Percentiles rank a stretch among this genome's conserved stretches.
Evolutionary conservation across 37 sponge, comb jelly and placozoan species (phyloP).

Genomic region (Lycopodina hypogea): DNA sequence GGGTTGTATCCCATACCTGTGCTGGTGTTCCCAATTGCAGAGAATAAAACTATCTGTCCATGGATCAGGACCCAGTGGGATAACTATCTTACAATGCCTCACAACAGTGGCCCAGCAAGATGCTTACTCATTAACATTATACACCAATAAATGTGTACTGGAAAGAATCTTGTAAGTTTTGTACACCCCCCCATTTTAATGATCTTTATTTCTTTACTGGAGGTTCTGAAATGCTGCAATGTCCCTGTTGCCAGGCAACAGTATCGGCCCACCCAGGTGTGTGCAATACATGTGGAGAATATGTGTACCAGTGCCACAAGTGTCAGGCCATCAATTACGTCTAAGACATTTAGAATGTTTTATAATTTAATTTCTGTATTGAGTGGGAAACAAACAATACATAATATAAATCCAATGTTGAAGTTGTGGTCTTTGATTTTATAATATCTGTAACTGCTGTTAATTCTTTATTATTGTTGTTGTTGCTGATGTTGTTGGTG

Average conservation of each 20-base stretch:
- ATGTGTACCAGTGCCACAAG: conserved; percentile 97
- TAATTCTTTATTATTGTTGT: no score
- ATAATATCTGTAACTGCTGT: no score
- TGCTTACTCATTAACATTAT: conserved; percentile 14
- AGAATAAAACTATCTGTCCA: background rate
- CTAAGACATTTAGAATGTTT: conserved; percentile 84
- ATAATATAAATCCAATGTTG: no score
- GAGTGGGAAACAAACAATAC: no score
- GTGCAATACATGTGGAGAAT: conserved; percentile 92
- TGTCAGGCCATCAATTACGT: conserved; percentile 95
- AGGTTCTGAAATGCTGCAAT: conserved; percentile 82
- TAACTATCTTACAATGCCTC: background rate
- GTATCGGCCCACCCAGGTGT: conserved; percentile 91
- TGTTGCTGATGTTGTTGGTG: background rate
- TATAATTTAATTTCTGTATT: background rate
- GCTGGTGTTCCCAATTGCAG: conserved; percentile 21
- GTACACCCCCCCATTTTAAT: no score
- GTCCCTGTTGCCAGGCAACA: conserved; percentile 91
- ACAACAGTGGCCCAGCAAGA: background rate
- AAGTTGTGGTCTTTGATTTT: no score
- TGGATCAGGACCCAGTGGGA: conserved; percentile 12
- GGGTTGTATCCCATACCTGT: background rate
- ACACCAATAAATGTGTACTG: no score
- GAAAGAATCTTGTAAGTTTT: no score
- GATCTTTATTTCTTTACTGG: no score